Evolutionary conservation across 2,797 vertebrate species (phyloP).

Genomic region (Rhynchonycteris naso): DNA sequence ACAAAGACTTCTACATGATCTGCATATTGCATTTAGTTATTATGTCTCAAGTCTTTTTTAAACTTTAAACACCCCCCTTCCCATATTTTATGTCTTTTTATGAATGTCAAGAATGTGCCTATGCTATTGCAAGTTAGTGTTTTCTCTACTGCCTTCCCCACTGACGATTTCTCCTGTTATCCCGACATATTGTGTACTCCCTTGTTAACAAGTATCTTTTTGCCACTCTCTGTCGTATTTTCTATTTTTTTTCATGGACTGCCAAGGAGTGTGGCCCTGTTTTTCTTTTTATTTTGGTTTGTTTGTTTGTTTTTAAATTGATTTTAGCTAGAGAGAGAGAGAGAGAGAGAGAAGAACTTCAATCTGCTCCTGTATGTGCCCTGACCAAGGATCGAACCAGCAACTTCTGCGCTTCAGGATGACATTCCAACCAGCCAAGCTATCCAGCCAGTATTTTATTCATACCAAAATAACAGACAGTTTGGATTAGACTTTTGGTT

Average conservation of each 20-base stretch:
- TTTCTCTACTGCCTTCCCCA: background rate
- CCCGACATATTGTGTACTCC: background rate
- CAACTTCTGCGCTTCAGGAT: too few relatives aligned
- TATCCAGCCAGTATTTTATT: slow-evolving; percentile 9
- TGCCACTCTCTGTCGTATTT: background rate
- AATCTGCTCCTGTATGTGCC: too few relatives aligned
- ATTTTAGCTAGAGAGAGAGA: too few relatives aligned
- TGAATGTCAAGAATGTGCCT: background rate
- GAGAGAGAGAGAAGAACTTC: too few relatives aligned
- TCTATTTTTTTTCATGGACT: background rate
- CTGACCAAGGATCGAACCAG: too few relatives aligned
- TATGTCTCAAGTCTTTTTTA: slow-evolving; percentile 26
- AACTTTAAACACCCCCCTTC: background rate
- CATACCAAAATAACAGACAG: background rate
- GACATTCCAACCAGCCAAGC: too few relatives aligned
- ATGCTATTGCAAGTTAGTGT: background rate
- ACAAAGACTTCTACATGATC: background rate
- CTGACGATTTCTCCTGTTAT: background rate
- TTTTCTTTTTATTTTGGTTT: background rate
- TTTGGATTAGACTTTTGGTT: slow-evolving; percentile 36
- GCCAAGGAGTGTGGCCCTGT: background rate
- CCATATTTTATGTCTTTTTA: background rate
- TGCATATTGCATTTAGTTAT: background rate
- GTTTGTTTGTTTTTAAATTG: background rate
- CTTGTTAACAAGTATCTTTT: background rate